Percentiles rank a stretch among this genome's conserved stretches.
phyloP scores from a whole-genome alignment of 2,888 invertebrate genomes.

The Sclerodermus sp. region DNA sequence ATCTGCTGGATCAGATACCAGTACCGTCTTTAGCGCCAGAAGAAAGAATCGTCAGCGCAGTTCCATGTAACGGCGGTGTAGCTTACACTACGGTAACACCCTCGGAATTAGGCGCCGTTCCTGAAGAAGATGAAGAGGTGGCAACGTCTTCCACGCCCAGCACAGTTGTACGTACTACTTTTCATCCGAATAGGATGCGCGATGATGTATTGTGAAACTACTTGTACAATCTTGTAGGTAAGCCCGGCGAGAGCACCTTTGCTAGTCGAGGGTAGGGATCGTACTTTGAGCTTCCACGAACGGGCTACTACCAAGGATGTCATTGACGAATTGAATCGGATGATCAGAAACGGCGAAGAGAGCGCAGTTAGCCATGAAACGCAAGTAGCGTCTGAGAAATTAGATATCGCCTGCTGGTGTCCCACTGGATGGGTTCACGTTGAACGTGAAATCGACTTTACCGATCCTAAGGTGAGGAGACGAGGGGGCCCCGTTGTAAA shows the following conservation, averaged over 20 bases:
- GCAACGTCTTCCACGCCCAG: constrained; percentile 71
- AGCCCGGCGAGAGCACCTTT: constrained; percentile 47
- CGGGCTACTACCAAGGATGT: constrained; percentile 76
- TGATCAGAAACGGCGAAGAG: constrained; percentile 64
- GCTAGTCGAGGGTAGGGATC: constrained; percentile 51
- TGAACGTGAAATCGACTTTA: constrained; percentile 75
- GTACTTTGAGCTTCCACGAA: constrained; percentile 72
- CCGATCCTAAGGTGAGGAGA: constrained; percentile 80
- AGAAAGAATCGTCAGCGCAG: constrained; percentile 41
- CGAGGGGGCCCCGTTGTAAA: too few relatives aligned
- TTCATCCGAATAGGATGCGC: too few relatives aligned
- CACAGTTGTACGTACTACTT: constrained; percentile 64
- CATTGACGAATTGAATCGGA: constrained; percentile 73
- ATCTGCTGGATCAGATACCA: constrained; percentile 48
- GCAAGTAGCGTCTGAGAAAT: constrained; percentile 50
- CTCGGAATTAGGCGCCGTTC: constrained; percentile 62
- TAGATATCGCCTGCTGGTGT: constrained; percentile 69
- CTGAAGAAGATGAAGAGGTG: constrained; percentile 67
- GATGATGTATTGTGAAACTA: too few relatives aligned
- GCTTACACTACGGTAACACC: constrained; percentile 42
- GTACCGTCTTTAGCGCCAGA: constrained; percentile 58
- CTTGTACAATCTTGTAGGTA: constrained; percentile 30
- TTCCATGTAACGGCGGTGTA: constrained; percentile 39
- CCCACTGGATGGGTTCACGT: constrained; percentile 81
- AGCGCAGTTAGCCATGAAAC: constrained; percentile 39